phyloP scores from a whole-genome alignment of 2,113 vertebrate genomes.

The Colinus virginianus region DNA sequence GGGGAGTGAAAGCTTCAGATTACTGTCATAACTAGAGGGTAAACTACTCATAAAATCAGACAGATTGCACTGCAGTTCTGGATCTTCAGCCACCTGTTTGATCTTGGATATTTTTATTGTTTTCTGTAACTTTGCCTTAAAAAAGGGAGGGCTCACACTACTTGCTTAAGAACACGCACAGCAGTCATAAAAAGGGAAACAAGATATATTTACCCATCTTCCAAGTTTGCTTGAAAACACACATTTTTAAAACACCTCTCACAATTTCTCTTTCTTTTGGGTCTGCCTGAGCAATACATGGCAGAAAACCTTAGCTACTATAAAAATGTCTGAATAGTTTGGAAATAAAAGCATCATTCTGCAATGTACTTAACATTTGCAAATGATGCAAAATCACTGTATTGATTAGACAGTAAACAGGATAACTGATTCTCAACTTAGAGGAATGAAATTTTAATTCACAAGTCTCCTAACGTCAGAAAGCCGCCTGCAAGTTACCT shows the following conservation, averaged over 20 bases:
- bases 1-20: constrained; percentile 19
- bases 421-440: not conserved
- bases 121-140: not conserved
- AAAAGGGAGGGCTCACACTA: not conserved
- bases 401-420: not conserved
- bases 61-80: not conserved
- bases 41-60: constrained; percentile 6
- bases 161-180: not conserved
- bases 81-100: not conserved
- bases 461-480: not conserved
- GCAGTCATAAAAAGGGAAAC: not conserved
- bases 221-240: not conserved
- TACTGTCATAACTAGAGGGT: not conserved
- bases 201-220: not conserved
- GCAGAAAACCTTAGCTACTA: not conserved
- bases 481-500: not conserved
- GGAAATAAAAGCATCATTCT: not conserved
- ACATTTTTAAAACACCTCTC: not conserved
- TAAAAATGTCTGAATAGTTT: not conserved
- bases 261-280: not conserved
- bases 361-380: not conserved
- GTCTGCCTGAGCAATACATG: not conserved
- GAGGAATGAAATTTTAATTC: not conserved
- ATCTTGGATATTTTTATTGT: not conserved
- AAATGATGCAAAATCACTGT: not conserved